These are phyloP conservation scores for Neoniphon sammara DNA, from an alignment of 2,797 vertebrate genomes.

Conservation along the genomic window DNA sequence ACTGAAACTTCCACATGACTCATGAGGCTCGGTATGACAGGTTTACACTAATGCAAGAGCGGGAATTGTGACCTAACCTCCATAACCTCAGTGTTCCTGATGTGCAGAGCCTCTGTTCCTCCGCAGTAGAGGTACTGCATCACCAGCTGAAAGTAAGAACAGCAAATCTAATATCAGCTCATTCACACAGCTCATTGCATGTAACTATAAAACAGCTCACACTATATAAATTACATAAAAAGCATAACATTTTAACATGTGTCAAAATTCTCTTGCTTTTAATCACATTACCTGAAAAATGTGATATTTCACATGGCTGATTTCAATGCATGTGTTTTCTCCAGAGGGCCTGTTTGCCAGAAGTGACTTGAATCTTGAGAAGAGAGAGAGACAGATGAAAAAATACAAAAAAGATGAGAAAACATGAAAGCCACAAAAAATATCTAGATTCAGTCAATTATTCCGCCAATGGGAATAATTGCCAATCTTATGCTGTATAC, in stretches of 20 bases:
- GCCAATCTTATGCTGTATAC: not conserved
- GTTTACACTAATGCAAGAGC: not conserved
- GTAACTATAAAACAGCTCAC: not conserved
- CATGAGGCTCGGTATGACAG: not conserved
- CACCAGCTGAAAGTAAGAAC: slow-evolving; percentile 87
- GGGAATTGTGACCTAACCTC: slow-evolving; percentile 83
- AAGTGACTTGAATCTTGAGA: slow-evolving; percentile 92
- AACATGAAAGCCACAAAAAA: not conserved
- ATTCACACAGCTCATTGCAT: too few relatives aligned
- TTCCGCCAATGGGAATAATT: not conserved
- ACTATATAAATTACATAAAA: slow-evolving; percentile 6
- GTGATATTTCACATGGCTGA: slow-evolving; percentile 97
- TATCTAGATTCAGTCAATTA: not conserved
- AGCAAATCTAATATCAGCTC: not conserved
- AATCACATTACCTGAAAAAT: slow-evolving; percentile 92
- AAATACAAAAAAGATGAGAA: slow-evolving; percentile 5
- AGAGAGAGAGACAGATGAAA: not conserved
- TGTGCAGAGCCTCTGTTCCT: slow-evolving; percentile 93
- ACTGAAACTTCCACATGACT: not conserved
- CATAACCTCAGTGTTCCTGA: slow-evolving; percentile 96
- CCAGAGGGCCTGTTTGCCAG: slow-evolving; percentile 93
- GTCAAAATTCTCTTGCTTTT: not conserved
- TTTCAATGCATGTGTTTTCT: slow-evolving; percentile 97
- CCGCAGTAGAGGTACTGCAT: slow-evolving; percentile 99
- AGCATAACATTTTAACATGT: not conserved